A percentile compares a stretch with the other conserved stretches of the same genome.
These are phyloP conservation scores for Sebastes variabilis DNA, from an alignment of 2,797 vertebrate species.

Conservation along the genomic window DNA sequence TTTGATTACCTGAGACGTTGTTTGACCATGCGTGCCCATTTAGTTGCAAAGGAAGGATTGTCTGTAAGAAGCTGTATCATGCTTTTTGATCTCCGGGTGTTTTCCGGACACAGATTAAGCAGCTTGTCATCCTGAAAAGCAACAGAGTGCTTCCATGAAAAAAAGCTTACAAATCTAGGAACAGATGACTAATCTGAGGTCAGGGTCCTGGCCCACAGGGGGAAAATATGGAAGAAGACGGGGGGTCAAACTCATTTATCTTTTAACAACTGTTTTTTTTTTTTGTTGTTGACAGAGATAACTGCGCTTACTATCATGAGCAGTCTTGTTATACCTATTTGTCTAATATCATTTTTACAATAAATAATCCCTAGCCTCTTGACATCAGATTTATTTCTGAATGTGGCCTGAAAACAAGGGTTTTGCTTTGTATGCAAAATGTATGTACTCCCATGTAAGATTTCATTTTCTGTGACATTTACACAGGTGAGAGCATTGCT, in stretches of 20 bases:
- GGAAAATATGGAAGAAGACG: neutral
- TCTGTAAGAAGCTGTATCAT: conserved; percentile 25
- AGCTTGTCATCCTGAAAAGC: conserved; percentile 20
- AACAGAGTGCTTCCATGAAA: conserved; percentile 9
- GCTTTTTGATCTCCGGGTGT: conserved; percentile 19
- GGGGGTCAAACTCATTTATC: conserved; percentile 10
- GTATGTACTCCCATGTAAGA: neutral
- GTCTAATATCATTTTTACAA: neutral
- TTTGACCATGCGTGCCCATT: neutral
- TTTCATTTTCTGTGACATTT: conserved; percentile 16
- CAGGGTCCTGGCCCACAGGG: neutral
- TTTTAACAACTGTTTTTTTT: conserved; percentile 25
- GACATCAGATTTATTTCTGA: neutral
- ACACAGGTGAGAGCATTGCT: neutral
- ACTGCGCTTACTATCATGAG: neutral
- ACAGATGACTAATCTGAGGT: conserved; percentile 21
- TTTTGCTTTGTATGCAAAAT: neutral
- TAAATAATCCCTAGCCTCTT: neutral
- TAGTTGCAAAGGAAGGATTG: neutral
- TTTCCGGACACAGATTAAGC: conserved; percentile 20
- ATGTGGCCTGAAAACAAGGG: neutral
- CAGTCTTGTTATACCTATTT: neutral
- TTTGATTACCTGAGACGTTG: neutral
- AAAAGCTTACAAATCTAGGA: conserved; percentile 15
- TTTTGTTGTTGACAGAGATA: neutral